Evolutionary conservation across 1,140 invertebrate species (phyloP).

Genomic region (Cherax destructor): DNA sequence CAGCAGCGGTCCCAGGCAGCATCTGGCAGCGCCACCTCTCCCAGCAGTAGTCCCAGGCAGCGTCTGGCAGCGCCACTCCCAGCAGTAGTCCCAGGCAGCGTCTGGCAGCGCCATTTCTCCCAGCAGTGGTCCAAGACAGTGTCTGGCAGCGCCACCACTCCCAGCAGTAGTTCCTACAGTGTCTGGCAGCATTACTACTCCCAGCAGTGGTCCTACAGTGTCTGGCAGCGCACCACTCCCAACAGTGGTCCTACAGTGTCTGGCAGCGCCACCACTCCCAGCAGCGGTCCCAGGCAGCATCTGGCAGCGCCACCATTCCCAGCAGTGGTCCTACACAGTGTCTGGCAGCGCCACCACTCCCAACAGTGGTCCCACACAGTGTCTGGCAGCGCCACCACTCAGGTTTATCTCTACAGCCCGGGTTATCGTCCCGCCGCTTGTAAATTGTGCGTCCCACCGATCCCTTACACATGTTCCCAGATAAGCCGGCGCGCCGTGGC

Average conservation of each 20-base stretch:
- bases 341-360: too few relatives aligned
- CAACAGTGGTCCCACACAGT: neutral
- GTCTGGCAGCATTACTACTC: neutral
- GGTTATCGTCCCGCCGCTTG: conserved; percentile 28
- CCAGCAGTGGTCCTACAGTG: too few relatives aligned
- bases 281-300: neutral
- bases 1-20: neutral
- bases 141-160: neutral
- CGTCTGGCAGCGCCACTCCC: too few relatives aligned
- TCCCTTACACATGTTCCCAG: conserved; percentile 40
- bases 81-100: too few relatives aligned
- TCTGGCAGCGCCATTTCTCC: too few relatives aligned
- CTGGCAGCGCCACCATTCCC: too few relatives aligned
- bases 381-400: conserved; percentile 2
- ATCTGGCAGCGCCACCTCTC: too few relatives aligned
- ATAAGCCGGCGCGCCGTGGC: conserved; percentile 1
- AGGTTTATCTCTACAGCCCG: conserved; percentile 17
- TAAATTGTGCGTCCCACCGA: conserved; percentile 26
- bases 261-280: neutral
- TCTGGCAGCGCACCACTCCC: too few relatives aligned
- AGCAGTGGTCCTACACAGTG: too few relatives aligned
- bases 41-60: too few relatives aligned
- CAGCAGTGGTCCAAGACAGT: too few relatives aligned
- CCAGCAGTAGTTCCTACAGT: neutral
- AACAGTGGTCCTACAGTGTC: neutral